Evolutionary conservation across 92 coral and sea anemone species (phyloP).

Genomic region (Paramuricea clavata): DNA sequence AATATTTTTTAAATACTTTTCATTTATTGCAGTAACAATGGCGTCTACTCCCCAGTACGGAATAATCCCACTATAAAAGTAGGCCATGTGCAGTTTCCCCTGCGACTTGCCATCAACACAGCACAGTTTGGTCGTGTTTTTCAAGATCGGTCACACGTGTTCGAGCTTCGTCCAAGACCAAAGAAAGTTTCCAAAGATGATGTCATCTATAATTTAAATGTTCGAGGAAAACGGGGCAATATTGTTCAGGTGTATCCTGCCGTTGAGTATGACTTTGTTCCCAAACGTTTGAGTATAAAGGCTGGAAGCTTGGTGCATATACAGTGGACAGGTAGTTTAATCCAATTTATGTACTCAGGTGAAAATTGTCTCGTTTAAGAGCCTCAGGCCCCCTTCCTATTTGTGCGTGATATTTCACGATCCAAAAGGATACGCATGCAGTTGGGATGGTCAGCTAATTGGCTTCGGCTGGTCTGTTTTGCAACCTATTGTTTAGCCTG

Average conservation of each 20-base stretch:
- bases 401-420: background rate
- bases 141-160: constrained; percentile 91
- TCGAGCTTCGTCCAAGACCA: constrained; percentile 71
- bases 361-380: background rate
- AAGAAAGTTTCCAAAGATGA: constrained; percentile 68
- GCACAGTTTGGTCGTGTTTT: too few relatives aligned
- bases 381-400: background rate
- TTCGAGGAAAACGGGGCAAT: constrained; percentile 96
- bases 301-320: constrained; percentile 78
- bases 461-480: too few relatives aligned
- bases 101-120: constrained; percentile 92
- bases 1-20: too few relatives aligned
- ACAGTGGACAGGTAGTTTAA: constrained; percentile 91
- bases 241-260: constrained; percentile 96
- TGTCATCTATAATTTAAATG: constrained; percentile 83
- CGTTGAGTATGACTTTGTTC: constrained; percentile 96
- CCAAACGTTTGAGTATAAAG: constrained; percentile 66
- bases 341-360: too few relatives aligned
- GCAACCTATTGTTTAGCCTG: too few relatives aligned
- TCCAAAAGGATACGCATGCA: too few relatives aligned
- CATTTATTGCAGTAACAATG: constrained; percentile 46
- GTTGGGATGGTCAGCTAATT: too few relatives aligned
- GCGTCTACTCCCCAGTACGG: constrained; percentile 77
- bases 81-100: constrained; percentile 79
- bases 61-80: constrained; percentile 89